A percentile compares a stretch with the other conserved stretches of the same genome.
Conservation (phyloP, 2,888 invertebrate species). For the Seira musarum region DNA sequence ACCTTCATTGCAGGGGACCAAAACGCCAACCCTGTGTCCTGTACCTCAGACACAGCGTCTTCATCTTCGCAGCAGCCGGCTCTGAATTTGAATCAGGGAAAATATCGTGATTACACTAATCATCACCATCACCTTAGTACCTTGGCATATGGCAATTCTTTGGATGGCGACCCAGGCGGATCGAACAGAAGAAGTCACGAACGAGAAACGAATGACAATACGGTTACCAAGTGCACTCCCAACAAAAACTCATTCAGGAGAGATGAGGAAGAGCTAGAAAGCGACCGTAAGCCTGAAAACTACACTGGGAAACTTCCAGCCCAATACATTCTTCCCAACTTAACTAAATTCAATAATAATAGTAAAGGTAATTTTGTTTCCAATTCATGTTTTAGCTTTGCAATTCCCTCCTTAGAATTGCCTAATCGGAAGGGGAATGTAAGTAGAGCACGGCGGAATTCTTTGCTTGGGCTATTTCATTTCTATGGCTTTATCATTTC, state of each 20-base stretch:
- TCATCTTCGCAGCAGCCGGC: not conserved
- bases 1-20: constrained; percentile 47
- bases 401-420: too few relatives aligned
- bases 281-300: constrained; percentile 20
- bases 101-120: constrained; percentile 21
- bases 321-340: constrained; percentile 39
- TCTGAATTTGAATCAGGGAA: constrained; percentile 26
- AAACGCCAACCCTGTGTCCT: constrained; percentile 49
- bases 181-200: constrained; percentile 41
- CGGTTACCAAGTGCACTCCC: not conserved
- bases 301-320: constrained; percentile 45
- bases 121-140: constrained; percentile 35
- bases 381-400: too few relatives aligned
- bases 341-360: constrained; percentile 31
- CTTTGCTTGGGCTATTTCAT: too few relatives aligned
- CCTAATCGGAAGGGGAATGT: too few relatives aligned
- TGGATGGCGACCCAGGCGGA: constrained; percentile 42
- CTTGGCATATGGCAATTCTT: constrained; percentile 38
- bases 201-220: constrained; percentile 37
- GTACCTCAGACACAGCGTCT: constrained; percentile 23
- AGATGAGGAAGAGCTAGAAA: constrained; percentile 37
- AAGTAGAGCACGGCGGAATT: too few relatives aligned
- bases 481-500: too few relatives aligned
- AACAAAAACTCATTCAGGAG: constrained; percentile 12
- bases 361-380: too few relatives aligned